phyloP scores from a whole-genome alignment of 2,888 invertebrate species.

The Synanthedon tipuliformis region DNA sequence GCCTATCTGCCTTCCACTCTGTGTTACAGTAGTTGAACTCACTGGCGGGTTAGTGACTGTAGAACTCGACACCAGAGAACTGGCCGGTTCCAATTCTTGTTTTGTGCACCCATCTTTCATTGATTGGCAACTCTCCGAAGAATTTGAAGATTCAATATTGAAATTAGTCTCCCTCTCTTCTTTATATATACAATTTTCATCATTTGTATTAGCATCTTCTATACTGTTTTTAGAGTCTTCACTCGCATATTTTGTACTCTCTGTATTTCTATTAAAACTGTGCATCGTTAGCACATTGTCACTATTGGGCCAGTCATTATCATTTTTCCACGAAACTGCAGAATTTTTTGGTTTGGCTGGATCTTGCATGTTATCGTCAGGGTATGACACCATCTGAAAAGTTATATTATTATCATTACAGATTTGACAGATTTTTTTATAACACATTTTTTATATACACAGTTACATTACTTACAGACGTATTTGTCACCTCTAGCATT shows the following conservation, averaged over 20 bases:
- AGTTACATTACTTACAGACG: slow-evolving; percentile 40
- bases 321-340: slow-evolving; percentile 55
- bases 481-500: slow-evolving; percentile 62
- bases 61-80: slow-evolving; percentile 41
- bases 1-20: slow-evolving; percentile 32
- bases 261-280: slow-evolving; percentile 43
- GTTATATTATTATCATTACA: not conserved
- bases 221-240: slow-evolving; percentile 62
- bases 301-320: slow-evolving; percentile 47
- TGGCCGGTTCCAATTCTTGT: slow-evolving; percentile 38
- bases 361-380: slow-evolving; percentile 56
- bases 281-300: slow-evolving; percentile 52
- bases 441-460: not conserved
- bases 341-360: slow-evolving; percentile 60
- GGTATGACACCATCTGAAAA: slow-evolving; percentile 53
- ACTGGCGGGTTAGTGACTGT: slow-evolving; percentile 31
- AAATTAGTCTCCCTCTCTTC: slow-evolving; percentile 60
- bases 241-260: slow-evolving; percentile 51
- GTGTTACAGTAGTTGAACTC: slow-evolving; percentile 39
- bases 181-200: slow-evolving; percentile 60
- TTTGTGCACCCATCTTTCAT: slow-evolving; percentile 50
- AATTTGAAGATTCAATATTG: slow-evolving; percentile 64
- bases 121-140: slow-evolving; percentile 61
- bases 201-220: slow-evolving; percentile 58
- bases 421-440: not conserved